A percentile compares a stretch with the other conserved stretches of the same genome.
phyloP scores from a whole-genome alignment of 2,888 invertebrate genomes.

The Leptinotarsa juncta region DNA sequence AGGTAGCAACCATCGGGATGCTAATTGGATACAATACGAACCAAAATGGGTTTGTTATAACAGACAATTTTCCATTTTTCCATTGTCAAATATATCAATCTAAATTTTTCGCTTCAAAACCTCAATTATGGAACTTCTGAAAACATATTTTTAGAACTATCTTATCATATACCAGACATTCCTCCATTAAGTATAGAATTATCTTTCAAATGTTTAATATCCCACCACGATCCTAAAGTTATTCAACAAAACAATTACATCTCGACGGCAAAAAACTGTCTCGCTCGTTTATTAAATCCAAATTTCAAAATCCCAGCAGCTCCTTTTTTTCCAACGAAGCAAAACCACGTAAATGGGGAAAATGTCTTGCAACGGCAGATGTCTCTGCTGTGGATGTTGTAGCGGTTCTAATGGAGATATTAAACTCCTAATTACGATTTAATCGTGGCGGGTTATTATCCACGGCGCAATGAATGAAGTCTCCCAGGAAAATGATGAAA shows the following conservation, averaged over 20 bases:
- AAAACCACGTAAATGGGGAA: slow-evolving; percentile 35
- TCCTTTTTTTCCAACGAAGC: slow-evolving; percentile 28
- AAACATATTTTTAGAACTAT: too few relatives aligned
- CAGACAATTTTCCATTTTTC: too few relatives aligned
- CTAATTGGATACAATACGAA: too few relatives aligned
- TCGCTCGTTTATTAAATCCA: slow-evolving; percentile 33
- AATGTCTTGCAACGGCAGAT: slow-evolving; percentile 41
- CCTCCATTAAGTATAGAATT: slow-evolving; percentile 23
- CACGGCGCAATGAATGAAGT: slow-evolving; percentile 27
- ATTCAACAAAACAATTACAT: slow-evolving; percentile 25
- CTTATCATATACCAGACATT: slow-evolving; percentile 22
- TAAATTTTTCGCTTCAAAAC: too few relatives aligned
- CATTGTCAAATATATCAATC: too few relatives aligned
- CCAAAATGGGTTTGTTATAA: too few relatives aligned
- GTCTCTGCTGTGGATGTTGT: slow-evolving; percentile 43
- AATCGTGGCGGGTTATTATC: slow-evolving; percentile 43
- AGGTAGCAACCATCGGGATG: too few relatives aligned
- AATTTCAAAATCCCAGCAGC: slow-evolving; percentile 30
- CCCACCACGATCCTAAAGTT: slow-evolving; percentile 26
- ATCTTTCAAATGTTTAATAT: slow-evolving; percentile 11
- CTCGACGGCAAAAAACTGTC: slow-evolving; percentile 25
- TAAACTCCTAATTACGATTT: slow-evolving; percentile 52
- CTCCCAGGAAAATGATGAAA: slow-evolving; percentile 31
- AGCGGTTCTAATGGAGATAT: slow-evolving; percentile 51
- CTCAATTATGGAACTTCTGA: too few relatives aligned